Base-by-base conservation (phyloP, 1,140 invertebrate species). In the Nilaparvata lugens region DNA sequence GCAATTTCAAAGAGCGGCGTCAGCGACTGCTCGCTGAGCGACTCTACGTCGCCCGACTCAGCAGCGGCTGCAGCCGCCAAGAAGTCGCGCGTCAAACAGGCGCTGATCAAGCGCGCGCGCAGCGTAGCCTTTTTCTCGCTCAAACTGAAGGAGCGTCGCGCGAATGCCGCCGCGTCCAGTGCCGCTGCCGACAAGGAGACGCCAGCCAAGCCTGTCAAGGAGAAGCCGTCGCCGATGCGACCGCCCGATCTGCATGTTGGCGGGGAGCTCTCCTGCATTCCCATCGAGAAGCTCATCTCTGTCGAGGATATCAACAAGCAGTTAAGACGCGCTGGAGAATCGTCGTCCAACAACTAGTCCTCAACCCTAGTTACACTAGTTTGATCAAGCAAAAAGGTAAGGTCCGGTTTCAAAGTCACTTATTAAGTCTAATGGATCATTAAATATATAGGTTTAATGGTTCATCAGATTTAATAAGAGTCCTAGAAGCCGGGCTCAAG, bases 61-160 rank as follows among this genome's bases (percentile, higher is more conserved):
- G 80, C 81, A 48, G 75, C 75, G 7, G 77, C 75, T 9, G 77
- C 25, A 31, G 65, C 68, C 19, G 69, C 66, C 25, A 61, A 66
- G 24, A 63, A 63, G 51, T 52, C 25, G 11, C 62, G 61, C 38
- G 84, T 86, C 0, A 86, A 85, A 62, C 84, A 86, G 52, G 82
- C 81, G 62, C 70, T 91, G 48, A 87, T 91, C 73, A 91, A 90
- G 70, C 79, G 88, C 51, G 88, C 88, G 4, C 76, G 87, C 9
- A 88, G 86, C 1, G 88, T 91, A 24, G 88, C 87, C 7, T 87
- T 91, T 64, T 91, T 91, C 71, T 89, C 88, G 1, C 71, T 90
- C 21, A 89, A 88, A 55, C 69, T 90, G 53, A 85, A 88, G 61
- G 85, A 88, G 63, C 78, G 86, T 35, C 75, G 88, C 45, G 87